These are phyloP conservation scores for Agrotis clavis DNA, from an alignment of 2,888 invertebrate genomes.

Conservation along the genomic window DNA sequence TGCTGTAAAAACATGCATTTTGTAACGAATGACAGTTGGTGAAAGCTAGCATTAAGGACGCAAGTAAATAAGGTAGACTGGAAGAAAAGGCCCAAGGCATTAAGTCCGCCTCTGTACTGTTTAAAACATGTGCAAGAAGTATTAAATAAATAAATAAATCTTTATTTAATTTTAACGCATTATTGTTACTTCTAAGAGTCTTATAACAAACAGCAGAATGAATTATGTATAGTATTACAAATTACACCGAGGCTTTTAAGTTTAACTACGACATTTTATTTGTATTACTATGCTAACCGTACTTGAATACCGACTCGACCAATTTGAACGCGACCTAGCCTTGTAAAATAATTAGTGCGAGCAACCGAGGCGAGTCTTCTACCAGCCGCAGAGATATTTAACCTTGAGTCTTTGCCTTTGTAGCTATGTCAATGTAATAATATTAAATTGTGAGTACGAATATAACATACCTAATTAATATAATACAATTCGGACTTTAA, in stretches of 20 bases:
- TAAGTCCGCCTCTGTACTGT: too few species aligned
- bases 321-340: constrained; percentile 17
- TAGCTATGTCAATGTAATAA: constrained; percentile 7
- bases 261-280: neutral
- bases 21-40: neutral
- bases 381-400: constrained; percentile 22
- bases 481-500: neutral
- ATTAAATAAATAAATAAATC: neutral
- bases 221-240: neutral
- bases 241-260: neutral
- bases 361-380: constrained; percentile 19
- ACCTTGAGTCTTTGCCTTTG: constrained; percentile 18
- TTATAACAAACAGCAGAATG: neutral
- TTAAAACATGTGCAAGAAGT: too few species aligned
- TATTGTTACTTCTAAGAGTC: neutral
- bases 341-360: constrained; percentile 47
- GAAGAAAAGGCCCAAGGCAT: too few species aligned
- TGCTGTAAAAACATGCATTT: neutral
- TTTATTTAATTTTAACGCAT: neutral
- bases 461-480: too few species aligned
- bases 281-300: neutral
- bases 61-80: neutral
- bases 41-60: neutral
- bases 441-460: constrained; percentile 5
- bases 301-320: constrained; percentile 17